Evolutionary conservation across 30 jellyfish, hydroid and myxozoan genomes (phyloP).

Genomic region (Chironex yamaguchii): DNA sequence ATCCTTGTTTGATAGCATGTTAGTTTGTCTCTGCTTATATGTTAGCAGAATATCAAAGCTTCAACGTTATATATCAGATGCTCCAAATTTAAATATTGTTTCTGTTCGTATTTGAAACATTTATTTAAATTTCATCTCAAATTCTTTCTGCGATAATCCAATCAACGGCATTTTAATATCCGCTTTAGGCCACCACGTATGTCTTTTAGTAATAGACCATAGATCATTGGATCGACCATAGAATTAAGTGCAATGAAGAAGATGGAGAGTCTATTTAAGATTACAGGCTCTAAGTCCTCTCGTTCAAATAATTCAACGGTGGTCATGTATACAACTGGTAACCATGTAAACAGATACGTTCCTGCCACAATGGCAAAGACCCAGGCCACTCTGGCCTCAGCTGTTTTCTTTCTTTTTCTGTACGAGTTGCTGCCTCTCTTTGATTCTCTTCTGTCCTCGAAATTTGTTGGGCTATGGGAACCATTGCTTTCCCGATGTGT

Average conservation of each 20-base stretch:
- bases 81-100: too few relatives aligned
- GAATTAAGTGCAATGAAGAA: constrained; percentile 7
- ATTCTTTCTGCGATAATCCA: not conserved
- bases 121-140: too few relatives aligned
- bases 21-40: too few relatives aligned
- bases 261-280: not conserved
- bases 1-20: too few relatives aligned
- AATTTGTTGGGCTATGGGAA: not conserved
- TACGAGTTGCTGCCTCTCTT: not conserved
- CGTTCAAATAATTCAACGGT: not conserved
- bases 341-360: constrained; percentile 5
- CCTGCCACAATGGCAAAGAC: constrained; percentile 6
- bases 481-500: not conserved
- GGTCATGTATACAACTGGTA: constrained; percentile 1
- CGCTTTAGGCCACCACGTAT: not conserved
- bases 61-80: too few relatives aligned
- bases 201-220: constrained; percentile 19
- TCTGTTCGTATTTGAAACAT: too few relatives aligned
- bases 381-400: constrained; percentile 7
- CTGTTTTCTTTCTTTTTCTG: not conserved
- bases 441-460: not conserved
- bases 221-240: constrained; percentile 8
- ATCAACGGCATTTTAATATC: not conserved
- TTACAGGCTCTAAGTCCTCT: not conserved
- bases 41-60: too few relatives aligned